Evolutionary conservation across 2,888 invertebrate genomes (phyloP).

Genomic region (Rhimphoctona megacephalus): DNA sequence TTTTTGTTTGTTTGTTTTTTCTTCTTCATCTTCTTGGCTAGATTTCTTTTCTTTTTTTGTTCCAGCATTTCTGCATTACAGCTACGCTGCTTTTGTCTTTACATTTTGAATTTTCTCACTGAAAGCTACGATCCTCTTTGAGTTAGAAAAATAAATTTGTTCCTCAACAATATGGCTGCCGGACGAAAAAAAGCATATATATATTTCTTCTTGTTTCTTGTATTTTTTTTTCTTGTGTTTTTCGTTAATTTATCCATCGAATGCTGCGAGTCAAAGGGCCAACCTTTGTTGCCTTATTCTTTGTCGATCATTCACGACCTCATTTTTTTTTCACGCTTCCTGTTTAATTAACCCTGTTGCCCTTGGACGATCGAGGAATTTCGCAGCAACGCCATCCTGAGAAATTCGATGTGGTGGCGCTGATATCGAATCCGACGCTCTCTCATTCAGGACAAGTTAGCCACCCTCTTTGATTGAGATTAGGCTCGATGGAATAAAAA

Average conservation of each 20-base stretch:
- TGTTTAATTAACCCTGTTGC: slow-evolving; percentile 3
- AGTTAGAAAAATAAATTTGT: slow-evolving; percentile 54
- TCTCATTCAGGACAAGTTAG: neutral
- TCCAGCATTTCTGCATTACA: neutral
- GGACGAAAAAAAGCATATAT: slow-evolving; percentile 33
- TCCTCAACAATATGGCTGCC: slow-evolving; percentile 24
- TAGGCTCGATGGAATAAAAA: slow-evolving; percentile 17
- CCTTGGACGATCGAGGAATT: slow-evolving; percentile 8
- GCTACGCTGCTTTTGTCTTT: slow-evolving; percentile 4
- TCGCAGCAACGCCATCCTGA: neutral
- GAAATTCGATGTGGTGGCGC: neutral
- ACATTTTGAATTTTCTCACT: slow-evolving; percentile 43
- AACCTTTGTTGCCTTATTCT: neutral
- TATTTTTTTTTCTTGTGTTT: neutral
- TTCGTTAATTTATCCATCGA: neutral
- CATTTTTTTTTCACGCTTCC: neutral
- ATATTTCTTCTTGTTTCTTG: slow-evolving; percentile 28
- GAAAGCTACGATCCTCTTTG: slow-evolving; percentile 29
- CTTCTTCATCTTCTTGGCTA: slow-evolving; percentile 4
- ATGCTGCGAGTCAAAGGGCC: slow-evolving; percentile 55
- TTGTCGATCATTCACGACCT: neutral
- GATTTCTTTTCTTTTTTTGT: neutral
- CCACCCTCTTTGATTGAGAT: neutral
- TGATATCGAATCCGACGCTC: neutral
- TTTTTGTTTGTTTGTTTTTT: slow-evolving; percentile 19